Base-by-base conservation (phyloP, 2,797 vertebrate species). In the Rhinoraja longicauda region DNA sequence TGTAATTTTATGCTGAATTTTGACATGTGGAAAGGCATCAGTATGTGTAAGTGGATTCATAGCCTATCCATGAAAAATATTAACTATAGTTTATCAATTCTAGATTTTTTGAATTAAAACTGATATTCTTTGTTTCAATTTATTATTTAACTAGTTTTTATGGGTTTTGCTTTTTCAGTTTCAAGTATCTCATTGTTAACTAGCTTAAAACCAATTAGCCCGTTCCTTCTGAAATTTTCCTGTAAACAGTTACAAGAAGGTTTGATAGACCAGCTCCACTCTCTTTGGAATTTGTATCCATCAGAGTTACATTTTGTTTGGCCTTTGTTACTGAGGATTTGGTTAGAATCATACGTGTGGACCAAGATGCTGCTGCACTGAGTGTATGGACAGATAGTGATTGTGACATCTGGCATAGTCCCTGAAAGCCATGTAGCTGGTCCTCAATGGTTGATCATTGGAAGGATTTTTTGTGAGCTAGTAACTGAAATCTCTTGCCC, bases 1-100 rank as follows among this genome's bases (percentile, higher is more conserved):
- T 90, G 64, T 91, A 72, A 72, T 72, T 91, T 75, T 73, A n/a
- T 57, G 90, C 70, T 57, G 70, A 75, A 92, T 75, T 75, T 92
- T 92, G 90, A 92, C 67, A 72, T 2, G 5, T 91, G 90, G 67
- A 53, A 21, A 90, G 64, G 2, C 36, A 70, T 64, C 36, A 39
- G 17, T 91, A 29, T 45, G 36, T 73, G 26, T 91, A 72, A 73
- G 45, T 73, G 67, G 64, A n/a, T 13, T 73, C 26, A 32, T 90
- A 36, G 13, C 62, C 64, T 90, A 53, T 13, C 45, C 67, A 17
- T 70, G 0, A 29, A 17, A 57, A 15, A 75, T 45, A 45, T 39
- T 72, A 70, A 91, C 26, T 62, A 91, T 53, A 53, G 9, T 57
- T 53, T 36, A 73, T 75, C 39, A 75, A 75, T 73, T 92, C 70